A percentile compares a stretch with the other conserved stretches of the same genome.
phyloP scores from a whole-genome alignment of 2,113 vertebrate genomes.

The Thunnus thynnus region DNA sequence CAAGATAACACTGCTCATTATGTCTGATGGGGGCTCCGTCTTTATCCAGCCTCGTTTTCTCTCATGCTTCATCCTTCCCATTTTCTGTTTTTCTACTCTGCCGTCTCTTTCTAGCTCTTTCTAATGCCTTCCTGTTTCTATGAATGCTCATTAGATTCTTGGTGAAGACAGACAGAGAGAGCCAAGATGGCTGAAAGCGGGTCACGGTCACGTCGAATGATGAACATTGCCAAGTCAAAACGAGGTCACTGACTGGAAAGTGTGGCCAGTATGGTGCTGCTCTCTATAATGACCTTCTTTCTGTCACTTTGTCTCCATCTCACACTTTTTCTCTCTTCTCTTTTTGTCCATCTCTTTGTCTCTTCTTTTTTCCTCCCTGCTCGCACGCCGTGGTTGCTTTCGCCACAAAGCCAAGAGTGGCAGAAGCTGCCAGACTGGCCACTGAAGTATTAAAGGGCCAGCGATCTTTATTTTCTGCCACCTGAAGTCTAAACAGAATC shows the following conservation, averaged over 20 bases:
- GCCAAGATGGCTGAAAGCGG: slow-evolving; percentile 58
- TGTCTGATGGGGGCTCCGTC: not conserved
- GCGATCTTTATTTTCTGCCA: slow-evolving; percentile 31
- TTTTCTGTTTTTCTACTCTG: not conserved
- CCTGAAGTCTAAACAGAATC: slow-evolving; percentile 26
- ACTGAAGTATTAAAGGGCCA: slow-evolving; percentile 50
- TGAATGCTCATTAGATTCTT: slow-evolving; percentile 51
- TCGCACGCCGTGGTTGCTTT: not conserved
- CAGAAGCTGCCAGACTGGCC: slow-evolving; percentile 23
- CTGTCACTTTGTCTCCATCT: not conserved
- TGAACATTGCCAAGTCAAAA: slow-evolving; percentile 19
- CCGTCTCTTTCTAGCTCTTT: not conserved
- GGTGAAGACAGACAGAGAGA: slow-evolving; percentile 1
- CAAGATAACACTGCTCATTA: slow-evolving; percentile 11
- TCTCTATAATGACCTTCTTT: slow-evolving; percentile 19
- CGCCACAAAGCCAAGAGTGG: slow-evolving; percentile 13
- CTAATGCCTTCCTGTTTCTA: slow-evolving; percentile 16
- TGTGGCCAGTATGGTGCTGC: not conserved
- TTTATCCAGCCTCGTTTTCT: slow-evolving; percentile 20
- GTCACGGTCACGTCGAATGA: slow-evolving; percentile 22
- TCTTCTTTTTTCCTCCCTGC: slow-evolving; percentile 14
- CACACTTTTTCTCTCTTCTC: not conserved
- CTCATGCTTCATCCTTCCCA: not conserved
- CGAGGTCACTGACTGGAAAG: slow-evolving; percentile 21
- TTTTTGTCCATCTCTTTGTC: not conserved